These are phyloP conservation scores for Arrhopalites spinosus DNA, from an alignment of 2,888 invertebrate genomes.

Conservation along the genomic window DNA sequence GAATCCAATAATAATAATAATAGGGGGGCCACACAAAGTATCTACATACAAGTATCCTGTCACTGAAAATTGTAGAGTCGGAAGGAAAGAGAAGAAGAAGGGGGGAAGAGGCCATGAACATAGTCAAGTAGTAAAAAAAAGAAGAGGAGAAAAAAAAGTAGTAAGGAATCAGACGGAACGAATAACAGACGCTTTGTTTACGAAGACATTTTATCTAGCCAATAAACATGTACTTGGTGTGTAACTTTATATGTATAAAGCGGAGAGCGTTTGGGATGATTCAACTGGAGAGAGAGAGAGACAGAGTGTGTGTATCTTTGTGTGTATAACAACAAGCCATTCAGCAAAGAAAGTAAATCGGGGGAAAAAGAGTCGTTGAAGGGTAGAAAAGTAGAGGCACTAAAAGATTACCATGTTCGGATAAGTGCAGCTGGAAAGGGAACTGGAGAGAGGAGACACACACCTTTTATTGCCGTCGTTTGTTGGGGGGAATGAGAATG, in stretches of 20 bases:
- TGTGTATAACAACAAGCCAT: background rate
- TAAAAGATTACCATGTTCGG: conserved; percentile 11
- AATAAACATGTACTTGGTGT: conserved; percentile 8
- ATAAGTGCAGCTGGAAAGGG: conserved; percentile 15
- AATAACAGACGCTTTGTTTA: conserved; percentile 17
- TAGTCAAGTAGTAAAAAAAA: conserved; percentile 15
- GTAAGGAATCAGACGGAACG: background rate
- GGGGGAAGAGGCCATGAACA: too few relatives aligned
- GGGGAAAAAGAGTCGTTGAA: conserved; percentile 16
- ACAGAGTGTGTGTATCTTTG: background rate
- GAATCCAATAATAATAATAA: conserved; percentile 9
- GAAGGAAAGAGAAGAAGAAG: background rate
- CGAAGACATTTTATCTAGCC: conserved; percentile 16
- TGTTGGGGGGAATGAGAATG: conserved; percentile 35
- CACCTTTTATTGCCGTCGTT: conserved; percentile 39
- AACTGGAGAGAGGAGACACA: conserved; percentile 21
- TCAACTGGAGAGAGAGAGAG: background rate
- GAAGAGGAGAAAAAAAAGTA: background rate
- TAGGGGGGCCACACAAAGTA: background rate
- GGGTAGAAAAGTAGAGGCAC: conserved; percentile 16
- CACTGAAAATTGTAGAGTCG: background rate
- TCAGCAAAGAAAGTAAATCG: conserved; percentile 15
- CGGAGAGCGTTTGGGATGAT: background rate
- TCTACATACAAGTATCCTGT: background rate
- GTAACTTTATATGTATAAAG: background rate